Conservation (phyloP, 2,113 vertebrate genomes). For the Mustela nigripes region DNA sequence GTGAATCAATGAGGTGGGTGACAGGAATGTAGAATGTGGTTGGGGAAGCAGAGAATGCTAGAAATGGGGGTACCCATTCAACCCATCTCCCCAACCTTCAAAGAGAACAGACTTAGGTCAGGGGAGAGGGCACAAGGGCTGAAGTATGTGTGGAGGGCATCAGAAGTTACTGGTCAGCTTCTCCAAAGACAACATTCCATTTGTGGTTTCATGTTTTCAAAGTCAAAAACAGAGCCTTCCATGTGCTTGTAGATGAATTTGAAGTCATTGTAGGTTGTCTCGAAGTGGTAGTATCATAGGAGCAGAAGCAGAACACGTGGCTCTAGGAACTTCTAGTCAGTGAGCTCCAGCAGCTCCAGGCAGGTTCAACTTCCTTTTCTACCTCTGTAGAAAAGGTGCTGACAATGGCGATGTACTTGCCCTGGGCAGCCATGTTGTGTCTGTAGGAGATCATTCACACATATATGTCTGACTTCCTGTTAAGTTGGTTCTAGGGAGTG, state of each 20-base stretch:
- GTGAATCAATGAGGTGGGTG: constrained; percentile 73
- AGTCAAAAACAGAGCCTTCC: constrained; percentile 95
- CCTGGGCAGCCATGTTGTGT: constrained; percentile 81
- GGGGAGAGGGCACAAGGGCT: constrained; percentile 38
- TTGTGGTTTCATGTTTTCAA: constrained; percentile 98
- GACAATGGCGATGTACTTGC: constrained; percentile 95
- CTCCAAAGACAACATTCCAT: constrained; percentile 96
- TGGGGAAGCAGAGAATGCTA: constrained; percentile 65
- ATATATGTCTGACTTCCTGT: constrained; percentile 97
- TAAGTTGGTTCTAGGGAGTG: constrained; percentile 96
- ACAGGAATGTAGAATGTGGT: constrained; percentile 70
- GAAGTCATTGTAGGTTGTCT: constrained; percentile 96
- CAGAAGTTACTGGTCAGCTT: constrained; percentile 92
- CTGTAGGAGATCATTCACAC: constrained; percentile 94
- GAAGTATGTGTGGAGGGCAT: background rate
- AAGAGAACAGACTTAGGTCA: background rate
- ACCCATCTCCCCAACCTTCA: constrained; percentile 28
- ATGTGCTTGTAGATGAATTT: constrained; percentile 97
- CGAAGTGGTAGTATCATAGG: constrained; percentile 94
- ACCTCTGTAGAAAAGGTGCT: constrained; percentile 93
- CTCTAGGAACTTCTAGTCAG: constrained; percentile 95
- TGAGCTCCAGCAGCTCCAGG: constrained; percentile 94
- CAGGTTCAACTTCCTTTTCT: constrained; percentile 93
- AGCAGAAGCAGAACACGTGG: constrained; percentile 93
- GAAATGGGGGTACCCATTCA: constrained; percentile 4